Base-by-base conservation (phyloP, 2,797 vertebrate species). In the Lemur catta region DNA sequence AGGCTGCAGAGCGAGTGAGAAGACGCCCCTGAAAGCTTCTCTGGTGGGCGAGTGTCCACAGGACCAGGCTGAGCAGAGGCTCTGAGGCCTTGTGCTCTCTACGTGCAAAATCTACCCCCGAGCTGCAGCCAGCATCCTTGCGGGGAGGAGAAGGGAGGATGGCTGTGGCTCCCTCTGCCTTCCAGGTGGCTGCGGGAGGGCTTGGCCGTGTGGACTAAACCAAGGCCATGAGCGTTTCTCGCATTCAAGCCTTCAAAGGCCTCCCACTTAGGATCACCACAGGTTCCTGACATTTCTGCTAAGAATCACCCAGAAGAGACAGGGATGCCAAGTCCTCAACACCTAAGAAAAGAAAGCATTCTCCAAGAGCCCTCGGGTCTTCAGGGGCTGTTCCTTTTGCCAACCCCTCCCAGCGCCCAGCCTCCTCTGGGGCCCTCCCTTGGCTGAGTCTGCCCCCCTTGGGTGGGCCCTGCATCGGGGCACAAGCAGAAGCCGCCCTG, bases 301-400 rank as follows among this genome's bases (percentile, higher is more conserved):
- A 94, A 78, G 50, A 85, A 76, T 84, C 10, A 24, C 82, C 85
- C 63, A 50, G 78, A 28, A 94, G 30, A 12, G 30, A 65, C 33
- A 65, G 38, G 41, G 35, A 67, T 3, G 13, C 35, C 35, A 84
- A 43, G 33, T 18, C 52, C 50, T 84, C 48, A 5, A n/a, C 4
- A 52, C n/a, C 38, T 24, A 30, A 33, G 46, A 48, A 57, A 35
- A 84, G 84, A 82, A 84, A 50, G 71, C 67, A 59, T 93, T 87
- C 78, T 89, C 41, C 65, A 33, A 59, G 74, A 90, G 57, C 46
- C 55, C 20, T 11, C 11, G 14, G 35, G 38, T 43, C 33, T 69
- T 63, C 46, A 13, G 57, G 41, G 15, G 91, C 35, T 57, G 24
- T 35, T 79, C 71, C 71, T 67, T 38, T 35, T 55, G 84, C 59